Evolutionary conservation across 2,888 invertebrate genomes (phyloP).

Genomic region (Lucinisca nassula): DNA sequence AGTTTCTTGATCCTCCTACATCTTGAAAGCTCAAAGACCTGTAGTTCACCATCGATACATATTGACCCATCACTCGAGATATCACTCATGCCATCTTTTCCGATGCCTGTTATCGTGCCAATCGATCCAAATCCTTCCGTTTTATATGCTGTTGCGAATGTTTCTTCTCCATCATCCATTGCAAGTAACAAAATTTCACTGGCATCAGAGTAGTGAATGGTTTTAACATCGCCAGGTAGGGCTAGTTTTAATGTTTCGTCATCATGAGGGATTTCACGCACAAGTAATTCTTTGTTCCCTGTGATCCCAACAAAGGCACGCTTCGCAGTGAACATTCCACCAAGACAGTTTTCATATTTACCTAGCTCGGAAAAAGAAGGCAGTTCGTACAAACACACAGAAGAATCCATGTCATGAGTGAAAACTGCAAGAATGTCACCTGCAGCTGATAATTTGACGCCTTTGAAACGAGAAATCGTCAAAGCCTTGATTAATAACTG

Average conservation of each 20-base stretch:
- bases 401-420: not conserved
- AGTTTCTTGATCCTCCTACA: constrained; percentile 57
- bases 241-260: constrained; percentile 51
- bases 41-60: constrained; percentile 64
- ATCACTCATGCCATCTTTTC: constrained; percentile 59
- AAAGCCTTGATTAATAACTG: constrained; percentile 44
- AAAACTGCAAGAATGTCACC: constrained; percentile 64
- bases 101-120: constrained; percentile 57
- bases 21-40: constrained; percentile 65
- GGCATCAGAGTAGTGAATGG: constrained; percentile 61
- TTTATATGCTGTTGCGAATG: constrained; percentile 54
- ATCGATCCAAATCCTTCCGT: constrained; percentile 64
- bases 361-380: constrained; percentile 45
- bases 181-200: constrained; percentile 53
- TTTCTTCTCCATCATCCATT: constrained; percentile 50
- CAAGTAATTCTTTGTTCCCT: constrained; percentile 34
- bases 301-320: constrained; percentile 60
- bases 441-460: constrained; percentile 48
- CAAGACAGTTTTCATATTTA: constrained; percentile 31
- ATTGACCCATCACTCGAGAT: constrained; percentile 67
- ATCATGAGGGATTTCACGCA: constrained; percentile 51
- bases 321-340: constrained; percentile 63
- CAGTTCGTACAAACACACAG: constrained; percentile 1
- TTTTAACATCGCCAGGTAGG: constrained; percentile 50
- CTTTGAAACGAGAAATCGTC: constrained; percentile 38